A percentile compares a stretch with the other conserved stretches of the same genome.
Conservation (phyloP, 2,888 invertebrate genomes). For the Leucophora obtusa region DNA sequence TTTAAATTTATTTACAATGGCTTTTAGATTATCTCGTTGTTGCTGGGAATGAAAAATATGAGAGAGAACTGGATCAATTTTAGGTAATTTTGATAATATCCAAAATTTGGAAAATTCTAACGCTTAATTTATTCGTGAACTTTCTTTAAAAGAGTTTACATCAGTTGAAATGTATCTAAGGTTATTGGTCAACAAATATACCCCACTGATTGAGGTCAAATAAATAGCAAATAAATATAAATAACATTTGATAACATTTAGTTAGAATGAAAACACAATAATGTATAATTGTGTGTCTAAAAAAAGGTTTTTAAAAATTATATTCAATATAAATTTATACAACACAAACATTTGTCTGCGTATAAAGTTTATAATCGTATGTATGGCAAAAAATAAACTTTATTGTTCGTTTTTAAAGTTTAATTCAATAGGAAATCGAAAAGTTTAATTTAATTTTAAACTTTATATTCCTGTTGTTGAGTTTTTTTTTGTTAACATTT, state of each 20-base stretch:
- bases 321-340: neutral
- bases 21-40: no score
- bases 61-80: no score
- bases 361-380: neutral
- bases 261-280: neutral
- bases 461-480: constrained; percentile 47
- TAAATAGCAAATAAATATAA: constrained; percentile 6
- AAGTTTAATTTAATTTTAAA: constrained; percentile 63
- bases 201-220: constrained; percentile 33
- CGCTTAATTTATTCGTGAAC: no score
- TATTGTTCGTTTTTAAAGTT: constrained; percentile 43
- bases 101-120: no score
- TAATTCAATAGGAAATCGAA: constrained; percentile 56
- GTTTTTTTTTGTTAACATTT: constrained; percentile 40
- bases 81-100: no score
- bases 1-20: no score
- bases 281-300: neutral
- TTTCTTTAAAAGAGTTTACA: neutral
- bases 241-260: neutral
- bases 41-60: no score
- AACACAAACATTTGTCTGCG: neutral
- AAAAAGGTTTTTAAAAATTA: neutral
- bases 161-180: neutral
- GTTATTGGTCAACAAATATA: constrained; percentile 40
- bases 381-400: neutral